A percentile compares a stretch with the other conserved stretches of the same genome.
Conservation (phyloP, 2,888 invertebrate species). For the Chrysopilus asiliformis region DNA sequence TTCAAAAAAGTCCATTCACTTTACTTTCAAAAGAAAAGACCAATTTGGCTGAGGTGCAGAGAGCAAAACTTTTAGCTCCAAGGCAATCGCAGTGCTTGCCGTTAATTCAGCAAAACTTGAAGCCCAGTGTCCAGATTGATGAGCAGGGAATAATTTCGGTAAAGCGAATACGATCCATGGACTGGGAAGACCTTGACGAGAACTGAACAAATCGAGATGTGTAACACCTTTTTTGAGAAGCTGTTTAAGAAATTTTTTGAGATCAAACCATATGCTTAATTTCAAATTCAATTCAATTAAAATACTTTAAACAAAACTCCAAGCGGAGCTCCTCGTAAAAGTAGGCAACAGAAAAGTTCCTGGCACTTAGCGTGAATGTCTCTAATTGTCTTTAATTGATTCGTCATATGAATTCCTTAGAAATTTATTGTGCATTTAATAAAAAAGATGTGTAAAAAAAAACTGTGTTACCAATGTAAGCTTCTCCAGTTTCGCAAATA, state of each 20-base stretch:
- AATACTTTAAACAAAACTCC: slow-evolving; percentile 64
- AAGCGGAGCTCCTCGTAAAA: slow-evolving; percentile 60
- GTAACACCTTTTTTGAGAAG: slow-evolving; percentile 44
- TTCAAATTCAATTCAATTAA: too few species aligned
- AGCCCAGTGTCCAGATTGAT: slow-evolving; percentile 34
- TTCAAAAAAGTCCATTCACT: not conserved
- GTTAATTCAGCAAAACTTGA: slow-evolving; percentile 39
- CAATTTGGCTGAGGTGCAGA: slow-evolving; percentile 70
- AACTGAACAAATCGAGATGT: slow-evolving; percentile 41
- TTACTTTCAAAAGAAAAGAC: slow-evolving; percentile 58
- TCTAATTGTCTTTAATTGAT: slow-evolving; percentile 54
- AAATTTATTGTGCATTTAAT: slow-evolving; percentile 22
- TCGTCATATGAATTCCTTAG: slow-evolving; percentile 41
- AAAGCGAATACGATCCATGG: slow-evolving; percentile 59
- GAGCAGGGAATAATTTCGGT: slow-evolving; percentile 44
- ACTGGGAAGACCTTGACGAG: slow-evolving; percentile 42
- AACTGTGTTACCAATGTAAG: slow-evolving; percentile 30
- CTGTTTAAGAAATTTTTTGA: too few species aligned
- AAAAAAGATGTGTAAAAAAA: not conserved
- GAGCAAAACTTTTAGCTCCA: slow-evolving; percentile 57
- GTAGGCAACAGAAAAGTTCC: slow-evolving; percentile 58
- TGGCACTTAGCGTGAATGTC: slow-evolving; percentile 75
- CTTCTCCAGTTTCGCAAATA: slow-evolving; percentile 49
- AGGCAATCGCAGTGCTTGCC: slow-evolving; percentile 46
- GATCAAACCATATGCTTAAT: too few species aligned